Conservation (phyloP, 1,140 invertebrate genomes). For the Phymastichus coffea region DNA sequence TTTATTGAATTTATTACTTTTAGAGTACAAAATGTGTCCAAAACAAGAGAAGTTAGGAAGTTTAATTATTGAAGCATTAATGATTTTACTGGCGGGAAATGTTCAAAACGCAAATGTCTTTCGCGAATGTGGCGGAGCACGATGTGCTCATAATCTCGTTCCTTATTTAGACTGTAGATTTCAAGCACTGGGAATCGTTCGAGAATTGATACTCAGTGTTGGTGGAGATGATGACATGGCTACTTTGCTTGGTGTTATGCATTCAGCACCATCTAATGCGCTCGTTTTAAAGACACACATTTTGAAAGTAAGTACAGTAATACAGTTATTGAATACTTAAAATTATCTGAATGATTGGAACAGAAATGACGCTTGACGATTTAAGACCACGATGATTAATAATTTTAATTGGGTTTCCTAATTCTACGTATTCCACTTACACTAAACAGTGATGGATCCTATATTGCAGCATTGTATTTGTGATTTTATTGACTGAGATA, state of each 20-base stretch:
- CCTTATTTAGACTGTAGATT: slow-evolving; percentile 80
- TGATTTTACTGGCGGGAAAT: slow-evolving; percentile 76
- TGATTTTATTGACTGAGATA: too few species aligned
- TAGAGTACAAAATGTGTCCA: slow-evolving; percentile 59
- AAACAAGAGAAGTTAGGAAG: slow-evolving; percentile 79
- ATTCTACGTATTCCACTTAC: too few species aligned
- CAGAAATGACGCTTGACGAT: too few species aligned
- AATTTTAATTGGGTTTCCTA: too few species aligned
- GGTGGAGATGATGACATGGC: slow-evolving; percentile 96
- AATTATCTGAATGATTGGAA: too few species aligned
- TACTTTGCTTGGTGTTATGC: slow-evolving; percentile 86
- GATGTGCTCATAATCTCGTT: slow-evolving; percentile 88
- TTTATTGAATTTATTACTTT: slow-evolving; percentile 21
- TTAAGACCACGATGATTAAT: too few species aligned
- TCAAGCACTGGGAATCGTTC: slow-evolving; percentile 75
- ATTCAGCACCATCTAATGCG: slow-evolving; percentile 77
- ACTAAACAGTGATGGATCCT: too few species aligned
- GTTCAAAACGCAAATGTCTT: slow-evolving; percentile 89
- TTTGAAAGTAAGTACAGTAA: slow-evolving; percentile 67
- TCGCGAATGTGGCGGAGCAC: slow-evolving; percentile 87
- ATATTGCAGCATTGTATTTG: too few species aligned
- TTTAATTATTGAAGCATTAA: slow-evolving; percentile 84
- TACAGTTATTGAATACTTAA: background rate
- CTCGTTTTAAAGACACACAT: slow-evolving; percentile 87
- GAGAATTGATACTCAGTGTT: slow-evolving; percentile 85